Evolutionary conservation across 2,797 vertebrate genomes (phyloP), one percentile per base, ranked within the genome.

Genomic region (Muscicapa comitata): DNA sequence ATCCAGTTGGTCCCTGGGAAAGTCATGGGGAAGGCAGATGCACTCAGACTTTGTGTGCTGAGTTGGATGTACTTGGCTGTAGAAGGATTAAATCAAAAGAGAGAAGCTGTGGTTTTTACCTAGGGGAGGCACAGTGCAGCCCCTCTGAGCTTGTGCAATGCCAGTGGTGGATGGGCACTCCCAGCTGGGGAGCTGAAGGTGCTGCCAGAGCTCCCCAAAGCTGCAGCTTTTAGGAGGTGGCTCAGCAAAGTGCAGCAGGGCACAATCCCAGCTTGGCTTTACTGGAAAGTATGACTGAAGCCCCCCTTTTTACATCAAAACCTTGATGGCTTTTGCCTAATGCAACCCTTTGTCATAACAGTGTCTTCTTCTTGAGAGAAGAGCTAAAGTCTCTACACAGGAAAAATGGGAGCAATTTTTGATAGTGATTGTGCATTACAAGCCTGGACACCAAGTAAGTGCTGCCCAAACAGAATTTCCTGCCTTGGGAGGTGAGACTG

Each of bases 131-230:
- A 19, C 1, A 5, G 21, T 45, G 38, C 35, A 54, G 57, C 20
- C 20, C 18, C n/a, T 45, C 54, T 17, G 11, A 15, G 29, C 6
- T n/a, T 0, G 1, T 4, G 2, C 1, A 4, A 24, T 3, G 25
- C 28, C 13, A 4, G 31, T 1, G n/a, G 10, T 9, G 31, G 35
- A 53, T 0, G 5, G 43, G 19, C 1, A 2, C 7, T 28, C 28
- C 11, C 1, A 70, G 28, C 20, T 3, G 5, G 51, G 42, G 42
- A 26, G 25, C 26, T 57, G 53, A n/a, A 65, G 54, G 51, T 62
- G 58, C 43, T 73, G 58, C n/a, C 17, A 37, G 54, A 26, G 40
- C 6, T 57, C n/a, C 48, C 38, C 17, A 31, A 21, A 76, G 54
- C 38, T 68, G 71, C 74, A 85, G 66, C 29, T 29, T 58, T 47